Percentiles rank a stretch among this genome's conserved stretches.
These are phyloP conservation scores for Pristis pectinata DNA, from an alignment of 2,797 vertebrate species.

Conservation along the genomic window DNA sequence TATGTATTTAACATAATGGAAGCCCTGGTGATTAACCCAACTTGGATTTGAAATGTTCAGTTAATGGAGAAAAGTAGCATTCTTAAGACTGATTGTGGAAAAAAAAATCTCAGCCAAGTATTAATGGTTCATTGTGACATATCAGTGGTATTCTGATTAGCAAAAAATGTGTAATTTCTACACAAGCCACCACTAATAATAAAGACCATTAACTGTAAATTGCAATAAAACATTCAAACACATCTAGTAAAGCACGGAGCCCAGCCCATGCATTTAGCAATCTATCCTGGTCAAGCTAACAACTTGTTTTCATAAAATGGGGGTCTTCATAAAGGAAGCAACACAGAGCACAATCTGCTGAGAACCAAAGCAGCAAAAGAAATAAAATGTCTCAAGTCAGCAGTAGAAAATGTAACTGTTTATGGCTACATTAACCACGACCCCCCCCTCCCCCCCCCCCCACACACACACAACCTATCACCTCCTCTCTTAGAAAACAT, in stretches of 20 bases:
- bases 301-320: background rate
- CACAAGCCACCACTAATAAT: background rate
- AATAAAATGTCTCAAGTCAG: background rate
- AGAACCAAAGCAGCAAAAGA: background rate
- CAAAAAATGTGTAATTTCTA: background rate
- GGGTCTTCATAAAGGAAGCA: background rate
- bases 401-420: background rate
- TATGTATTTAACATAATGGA: background rate
- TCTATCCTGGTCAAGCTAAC: background rate
- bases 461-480: too few species aligned
- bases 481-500: background rate
- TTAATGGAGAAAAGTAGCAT: background rate
- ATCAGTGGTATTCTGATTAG: background rate
- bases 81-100: background rate
- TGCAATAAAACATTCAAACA: background rate
- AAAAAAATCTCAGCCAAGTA: background rate
- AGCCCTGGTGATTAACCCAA: background rate
- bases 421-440: background rate
- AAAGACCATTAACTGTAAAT: background rate
- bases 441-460: background rate
- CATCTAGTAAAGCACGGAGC: background rate
- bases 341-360: background rate
- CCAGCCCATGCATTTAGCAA: background rate
- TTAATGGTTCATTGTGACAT: background rate
- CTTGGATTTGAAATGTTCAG: background rate